Evolutionary conservation across 2,797 vertebrate species (phyloP).

Genomic region (Avahi laniger): DNA sequence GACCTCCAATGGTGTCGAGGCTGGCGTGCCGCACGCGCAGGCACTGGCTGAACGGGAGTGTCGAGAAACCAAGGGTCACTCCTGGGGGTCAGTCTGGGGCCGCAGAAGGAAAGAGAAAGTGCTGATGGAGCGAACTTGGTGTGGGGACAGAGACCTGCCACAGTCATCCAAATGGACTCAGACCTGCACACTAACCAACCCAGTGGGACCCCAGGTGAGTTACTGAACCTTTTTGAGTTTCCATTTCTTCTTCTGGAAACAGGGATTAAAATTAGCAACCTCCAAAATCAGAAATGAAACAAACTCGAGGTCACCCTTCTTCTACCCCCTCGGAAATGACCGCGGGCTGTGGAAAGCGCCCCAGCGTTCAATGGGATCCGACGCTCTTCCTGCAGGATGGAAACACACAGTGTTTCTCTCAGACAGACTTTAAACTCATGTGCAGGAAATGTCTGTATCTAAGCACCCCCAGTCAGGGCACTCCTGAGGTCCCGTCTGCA

Average conservation of each 20-base stretch:
- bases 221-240: background rate
- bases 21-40: rapidly evolving
- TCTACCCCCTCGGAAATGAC: background rate
- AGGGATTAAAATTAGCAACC: background rate
- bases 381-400: background rate
- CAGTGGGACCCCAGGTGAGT: background rate
- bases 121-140: rapidly evolving
- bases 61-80: background rate
- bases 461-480: rapidly evolving
- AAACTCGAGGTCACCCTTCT: rapidly evolving
- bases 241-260: background rate
- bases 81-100: background rate
- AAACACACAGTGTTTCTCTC: background rate
- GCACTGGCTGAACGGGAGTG: rapidly evolving
- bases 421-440: background rate
- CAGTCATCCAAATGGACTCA: background rate
- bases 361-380: rapidly evolving
- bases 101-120: background rate
- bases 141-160: background rate
- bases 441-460: rapidly evolving
- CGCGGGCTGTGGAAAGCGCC: rapidly evolving
- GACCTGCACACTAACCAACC: background rate
- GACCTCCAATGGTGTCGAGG: too few relatives aligned
- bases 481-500: too few relatives aligned
- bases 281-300: background rate